A percentile compares a stretch with the other conserved stretches of the same genome.
Evolutionary conservation across 2,888 invertebrate species (phyloP).

Genomic region (Euplexia lucipara): DNA sequence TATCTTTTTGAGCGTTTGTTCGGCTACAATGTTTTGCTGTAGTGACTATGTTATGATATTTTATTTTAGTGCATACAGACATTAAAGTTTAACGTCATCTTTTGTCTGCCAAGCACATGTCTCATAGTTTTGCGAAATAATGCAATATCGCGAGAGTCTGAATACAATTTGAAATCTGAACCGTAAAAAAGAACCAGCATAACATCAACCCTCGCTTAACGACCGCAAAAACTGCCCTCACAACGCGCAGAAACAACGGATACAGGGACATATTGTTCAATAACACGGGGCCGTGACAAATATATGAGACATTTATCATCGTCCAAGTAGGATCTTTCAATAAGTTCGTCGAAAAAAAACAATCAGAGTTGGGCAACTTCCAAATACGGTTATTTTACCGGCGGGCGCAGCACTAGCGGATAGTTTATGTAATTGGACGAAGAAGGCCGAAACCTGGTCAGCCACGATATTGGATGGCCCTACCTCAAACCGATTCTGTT

Average conservation of each 20-base stretch:
- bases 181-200: slow-evolving; percentile 18
- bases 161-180: background rate
- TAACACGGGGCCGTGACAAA: slow-evolving; percentile 67
- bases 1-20: background rate
- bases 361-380: slow-evolving; percentile 74
- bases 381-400: slow-evolving; percentile 72
- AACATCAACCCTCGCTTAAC: slow-evolving; percentile 1
- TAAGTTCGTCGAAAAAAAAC: slow-evolving; percentile 72
- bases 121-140: background rate
- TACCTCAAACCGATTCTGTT: slow-evolving; percentile 46
- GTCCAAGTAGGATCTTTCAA: slow-evolving; percentile 67
- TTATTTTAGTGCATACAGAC: slow-evolving; percentile 1
- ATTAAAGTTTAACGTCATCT: background rate
- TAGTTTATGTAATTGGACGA: slow-evolving; percentile 62
- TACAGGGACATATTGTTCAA: slow-evolving; percentile 56
- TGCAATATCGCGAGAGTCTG: background rate
- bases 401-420: slow-evolving; percentile 40
- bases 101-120: background rate
- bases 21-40: background rate
- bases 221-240: slow-evolving; percentile 40
- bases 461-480: slow-evolving; percentile 48
- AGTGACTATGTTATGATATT: background rate
- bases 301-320: slow-evolving; percentile 68
- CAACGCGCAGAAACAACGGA: slow-evolving; percentile 47
- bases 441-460: slow-evolving; percentile 55